Evolutionary conservation across 2,797 vertebrate genomes (phyloP).

Genomic region (Decapterus maruadsi): DNA sequence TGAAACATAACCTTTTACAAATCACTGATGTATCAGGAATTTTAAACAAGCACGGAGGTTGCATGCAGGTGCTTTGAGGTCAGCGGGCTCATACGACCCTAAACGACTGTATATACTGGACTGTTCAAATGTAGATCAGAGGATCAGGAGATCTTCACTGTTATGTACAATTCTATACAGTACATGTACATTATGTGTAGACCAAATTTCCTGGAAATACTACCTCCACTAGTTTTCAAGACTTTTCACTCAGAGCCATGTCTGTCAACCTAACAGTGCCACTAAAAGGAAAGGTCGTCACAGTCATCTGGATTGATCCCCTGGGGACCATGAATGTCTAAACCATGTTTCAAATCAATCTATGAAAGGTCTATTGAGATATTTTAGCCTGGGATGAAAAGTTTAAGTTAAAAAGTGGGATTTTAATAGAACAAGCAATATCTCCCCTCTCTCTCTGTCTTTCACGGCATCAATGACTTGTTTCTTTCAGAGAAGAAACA

Average conservation of each 20-base stretch:
- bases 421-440: neutral
- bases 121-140: neutral
- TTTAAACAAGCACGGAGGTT: neutral
- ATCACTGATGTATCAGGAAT: neutral
- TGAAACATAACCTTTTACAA: slow-evolving; percentile 16
- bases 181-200: too few species aligned
- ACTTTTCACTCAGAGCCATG: too few species aligned
- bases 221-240: too few species aligned
- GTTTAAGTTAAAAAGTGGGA: too few species aligned
- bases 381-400: neutral
- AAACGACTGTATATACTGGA: neutral
- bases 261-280: too few species aligned
- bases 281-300: neutral
- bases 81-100: neutral
- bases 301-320: neutral
- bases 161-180: too few species aligned
- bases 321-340: neutral
- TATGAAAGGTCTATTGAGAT: neutral
- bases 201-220: neutral
- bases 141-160: too few species aligned
- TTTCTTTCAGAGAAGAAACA: neutral
- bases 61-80: neutral
- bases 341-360: neutral
- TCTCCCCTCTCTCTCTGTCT: neutral
- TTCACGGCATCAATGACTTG: neutral